A percentile compares a stretch with the other conserved stretches of the same genome.
These are phyloP conservation scores for Micromesistius poutassou DNA, from an alignment of 2,797 vertebrate species.

Conservation along the genomic window DNA sequence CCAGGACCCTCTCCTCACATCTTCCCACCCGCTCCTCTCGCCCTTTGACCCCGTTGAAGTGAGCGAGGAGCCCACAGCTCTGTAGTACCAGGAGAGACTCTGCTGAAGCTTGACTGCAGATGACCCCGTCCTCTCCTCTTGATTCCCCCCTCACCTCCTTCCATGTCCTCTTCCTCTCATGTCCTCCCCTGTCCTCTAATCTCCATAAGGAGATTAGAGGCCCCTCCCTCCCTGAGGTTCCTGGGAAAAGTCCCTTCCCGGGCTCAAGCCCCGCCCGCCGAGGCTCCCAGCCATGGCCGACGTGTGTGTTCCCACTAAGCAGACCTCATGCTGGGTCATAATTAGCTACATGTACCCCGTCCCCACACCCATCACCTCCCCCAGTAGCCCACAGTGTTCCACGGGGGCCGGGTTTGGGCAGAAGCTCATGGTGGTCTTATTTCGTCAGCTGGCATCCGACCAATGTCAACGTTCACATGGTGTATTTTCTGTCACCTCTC, in stretches of 20 bases:
- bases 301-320: slow-evolving; percentile 19
- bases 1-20: no score
- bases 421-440: slow-evolving; percentile 29
- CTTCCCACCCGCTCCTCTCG: no score
- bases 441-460: slow-evolving; percentile 18
- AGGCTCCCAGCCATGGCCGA: neutral
- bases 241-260: slow-evolving; percentile 3
- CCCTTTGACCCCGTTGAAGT: no score
- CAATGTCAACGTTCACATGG: neutral
- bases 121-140: neutral
- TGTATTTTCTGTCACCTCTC: neutral
- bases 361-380: neutral
- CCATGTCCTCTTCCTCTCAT: slow-evolving; percentile 26
- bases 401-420: slow-evolving; percentile 14
- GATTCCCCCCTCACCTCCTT: neutral
- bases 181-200: slow-evolving; percentile 12
- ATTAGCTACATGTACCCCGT: slow-evolving; percentile 37
- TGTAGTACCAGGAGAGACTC: no score
- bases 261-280: slow-evolving; percentile 21
- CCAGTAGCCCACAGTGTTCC: slow-evolving; percentile 8
- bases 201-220: neutral
- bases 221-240: no score
- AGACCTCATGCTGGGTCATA: slow-evolving; percentile 35
- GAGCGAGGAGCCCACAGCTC: no score
- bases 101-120: no score